These are phyloP conservation scores for Lutraria lutraria DNA, from an alignment of 2,888 invertebrate species.

Conservation along the genomic window DNA sequence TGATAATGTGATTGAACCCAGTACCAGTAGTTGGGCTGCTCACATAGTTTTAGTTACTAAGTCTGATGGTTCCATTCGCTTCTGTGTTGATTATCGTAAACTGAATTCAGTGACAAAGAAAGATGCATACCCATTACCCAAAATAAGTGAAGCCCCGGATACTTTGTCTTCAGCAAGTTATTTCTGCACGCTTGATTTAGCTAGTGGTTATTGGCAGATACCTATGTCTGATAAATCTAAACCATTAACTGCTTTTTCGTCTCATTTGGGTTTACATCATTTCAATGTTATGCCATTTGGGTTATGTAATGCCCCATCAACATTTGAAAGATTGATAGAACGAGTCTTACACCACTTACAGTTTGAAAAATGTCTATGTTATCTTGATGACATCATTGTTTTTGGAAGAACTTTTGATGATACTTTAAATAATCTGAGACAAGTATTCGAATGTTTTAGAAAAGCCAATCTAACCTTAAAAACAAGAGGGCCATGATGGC, in stretches of 20 bases:
- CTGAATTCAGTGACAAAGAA: slow-evolving; percentile 59
- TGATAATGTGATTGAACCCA: slow-evolving; percentile 41
- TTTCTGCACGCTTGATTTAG: slow-evolving; percentile 51
- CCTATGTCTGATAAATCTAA: slow-evolving; percentile 50
- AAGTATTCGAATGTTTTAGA: too few species aligned
- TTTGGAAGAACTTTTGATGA: slow-evolving; percentile 50
- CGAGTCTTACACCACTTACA: slow-evolving; percentile 42
- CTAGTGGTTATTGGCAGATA: slow-evolving; percentile 57
- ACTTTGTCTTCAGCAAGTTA: slow-evolving; percentile 44
- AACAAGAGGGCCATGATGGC: too few species aligned
- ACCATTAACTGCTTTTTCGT: slow-evolving; percentile 52
- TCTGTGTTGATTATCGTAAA: slow-evolving; percentile 52
- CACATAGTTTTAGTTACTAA: slow-evolving; percentile 31
- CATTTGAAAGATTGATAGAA: slow-evolving; percentile 48
- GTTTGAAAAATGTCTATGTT: slow-evolving; percentile 65
- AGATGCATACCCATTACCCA: slow-evolving; percentile 59
- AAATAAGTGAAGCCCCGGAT: slow-evolving; percentile 53
- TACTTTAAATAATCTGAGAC: not conserved
- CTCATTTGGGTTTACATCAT: slow-evolving; percentile 53
- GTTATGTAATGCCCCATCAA: slow-evolving; percentile 51
- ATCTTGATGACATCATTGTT: slow-evolving; percentile 70
- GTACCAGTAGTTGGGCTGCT: slow-evolving; percentile 22
- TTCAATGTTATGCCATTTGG: slow-evolving; percentile 46
- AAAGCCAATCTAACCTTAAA: too few species aligned
- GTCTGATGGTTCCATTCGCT: slow-evolving; percentile 53